Evolutionary conservation across 2,797 vertebrate genomes (phyloP).

Genomic region (Perodicticus potto): DNA sequence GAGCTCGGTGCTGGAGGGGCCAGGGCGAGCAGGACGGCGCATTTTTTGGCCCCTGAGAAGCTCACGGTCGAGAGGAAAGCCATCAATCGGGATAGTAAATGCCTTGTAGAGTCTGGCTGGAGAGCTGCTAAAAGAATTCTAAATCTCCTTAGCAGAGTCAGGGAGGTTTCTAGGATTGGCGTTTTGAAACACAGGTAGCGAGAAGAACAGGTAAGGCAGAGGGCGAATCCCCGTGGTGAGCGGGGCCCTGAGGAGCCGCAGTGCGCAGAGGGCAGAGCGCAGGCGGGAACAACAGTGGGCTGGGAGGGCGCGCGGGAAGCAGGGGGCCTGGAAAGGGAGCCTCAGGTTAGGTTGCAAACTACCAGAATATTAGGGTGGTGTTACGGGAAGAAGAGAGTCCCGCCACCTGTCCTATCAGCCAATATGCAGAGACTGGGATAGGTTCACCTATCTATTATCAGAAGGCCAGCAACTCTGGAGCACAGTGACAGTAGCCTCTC

Average conservation of each 20-base stretch:
- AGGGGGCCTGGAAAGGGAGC: neutral
- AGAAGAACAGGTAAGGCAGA: neutral
- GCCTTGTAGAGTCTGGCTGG: neutral
- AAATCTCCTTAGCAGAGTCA: neutral
- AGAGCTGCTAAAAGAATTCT: neutral
- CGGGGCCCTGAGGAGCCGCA: no score
- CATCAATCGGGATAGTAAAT: neutral
- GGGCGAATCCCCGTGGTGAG: neutral
- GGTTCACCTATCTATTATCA: no score
- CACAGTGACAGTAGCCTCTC: no score
- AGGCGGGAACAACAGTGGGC: fast-evolving
- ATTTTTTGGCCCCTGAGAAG: slow-evolving; percentile 6
- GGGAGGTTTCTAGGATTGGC: neutral
- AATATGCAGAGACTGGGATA: no score
- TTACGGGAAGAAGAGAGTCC: no score
- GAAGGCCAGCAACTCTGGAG: no score
- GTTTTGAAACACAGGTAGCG: neutral
- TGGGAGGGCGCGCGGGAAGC: neutral
- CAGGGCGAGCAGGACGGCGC: neutral
- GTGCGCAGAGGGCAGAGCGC: neutral
- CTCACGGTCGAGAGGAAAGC: neutral
- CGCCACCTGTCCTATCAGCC: no score
- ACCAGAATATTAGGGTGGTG: neutral
- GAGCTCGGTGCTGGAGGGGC: neutral
- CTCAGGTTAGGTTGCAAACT: neutral